These are phyloP conservation scores for Lutjanus campechanus DNA, from an alignment of 2,797 vertebrate genomes.

Conservation along the genomic window DNA sequence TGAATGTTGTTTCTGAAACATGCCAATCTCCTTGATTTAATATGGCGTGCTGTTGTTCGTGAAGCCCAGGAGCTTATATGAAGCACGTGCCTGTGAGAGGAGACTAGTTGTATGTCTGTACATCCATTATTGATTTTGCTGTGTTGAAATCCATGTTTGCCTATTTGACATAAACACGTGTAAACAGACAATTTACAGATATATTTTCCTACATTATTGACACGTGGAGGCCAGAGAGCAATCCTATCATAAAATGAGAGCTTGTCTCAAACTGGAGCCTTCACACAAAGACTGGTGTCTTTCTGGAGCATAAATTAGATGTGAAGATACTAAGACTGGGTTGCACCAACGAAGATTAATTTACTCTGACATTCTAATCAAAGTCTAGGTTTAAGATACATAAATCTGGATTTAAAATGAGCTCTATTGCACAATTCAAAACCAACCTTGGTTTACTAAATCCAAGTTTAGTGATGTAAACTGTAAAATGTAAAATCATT, in stretches of 20 bases:
- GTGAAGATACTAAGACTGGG: constrained; percentile 30
- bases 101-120: constrained; percentile 35
- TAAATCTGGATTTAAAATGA: no score
- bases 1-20: constrained; percentile 79
- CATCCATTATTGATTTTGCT: constrained; percentile 71
- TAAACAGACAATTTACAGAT: constrained; percentile 56
- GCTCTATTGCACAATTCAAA: no score
- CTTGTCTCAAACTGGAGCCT: constrained; percentile 50
- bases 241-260: constrained; percentile 40
- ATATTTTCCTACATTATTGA: constrained; percentile 40
- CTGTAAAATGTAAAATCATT: no score
- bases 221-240: constrained; percentile 31
- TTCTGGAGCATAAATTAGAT: constrained; percentile 46
- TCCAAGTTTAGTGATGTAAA: no score
- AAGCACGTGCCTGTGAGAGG: constrained; percentile 35
- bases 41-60: constrained; percentile 61
- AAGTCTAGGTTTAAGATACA: no score
- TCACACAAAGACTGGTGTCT: constrained; percentile 19
- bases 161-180: constrained; percentile 56
- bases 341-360: no score
- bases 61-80: constrained; percentile 60
- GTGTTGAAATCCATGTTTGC: constrained; percentile 59
- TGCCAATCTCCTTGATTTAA: constrained; percentile 82
- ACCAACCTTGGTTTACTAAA: no score
- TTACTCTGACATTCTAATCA: no score